Percentiles rank a stretch among this genome's conserved stretches.
Conservation (phyloP, 35 echinoderm and acorn worm genomes). For the Acanthaster planci region DNA sequence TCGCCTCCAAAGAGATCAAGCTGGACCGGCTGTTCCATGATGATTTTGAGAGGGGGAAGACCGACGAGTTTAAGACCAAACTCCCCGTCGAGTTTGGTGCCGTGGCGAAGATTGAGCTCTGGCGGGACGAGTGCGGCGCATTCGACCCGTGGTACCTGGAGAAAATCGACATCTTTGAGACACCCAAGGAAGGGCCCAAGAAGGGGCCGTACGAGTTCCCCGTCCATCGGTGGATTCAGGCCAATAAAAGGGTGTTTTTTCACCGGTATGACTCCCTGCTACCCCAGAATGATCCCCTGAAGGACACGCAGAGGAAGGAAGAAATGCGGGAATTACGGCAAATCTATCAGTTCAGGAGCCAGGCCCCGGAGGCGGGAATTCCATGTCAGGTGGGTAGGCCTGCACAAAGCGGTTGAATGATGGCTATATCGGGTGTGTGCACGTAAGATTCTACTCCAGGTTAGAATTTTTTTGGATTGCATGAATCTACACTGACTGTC, state of each 20-base stretch:
- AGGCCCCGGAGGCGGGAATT: too few relatives aligned
- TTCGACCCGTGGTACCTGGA: constrained; percentile 76
- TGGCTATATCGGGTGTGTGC: too few relatives aligned
- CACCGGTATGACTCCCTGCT: constrained; percentile 44
- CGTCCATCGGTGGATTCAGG: constrained; percentile 63
- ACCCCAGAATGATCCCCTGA: constrained; percentile 44
- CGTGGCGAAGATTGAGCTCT: constrained; percentile 58
- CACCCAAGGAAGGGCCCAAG: neutral
- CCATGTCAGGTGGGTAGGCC: too few relatives aligned
- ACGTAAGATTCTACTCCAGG: too few relatives aligned
- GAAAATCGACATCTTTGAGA: constrained; percentile 35
- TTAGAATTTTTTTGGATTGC: too few relatives aligned
- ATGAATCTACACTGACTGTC: too few relatives aligned
- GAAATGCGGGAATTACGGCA: constrained; percentile 42
- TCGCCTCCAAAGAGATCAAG: constrained; percentile 34
- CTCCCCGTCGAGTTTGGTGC: constrained; percentile 45
- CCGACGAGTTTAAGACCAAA: constrained; percentile 32
- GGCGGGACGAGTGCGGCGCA: constrained; percentile 51
- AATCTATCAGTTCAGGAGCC: constrained; percentile 10
- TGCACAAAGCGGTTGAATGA: too few relatives aligned
- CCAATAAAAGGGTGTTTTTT: constrained; percentile 16
- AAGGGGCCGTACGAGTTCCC: constrained; percentile 53
- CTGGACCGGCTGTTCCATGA: constrained; percentile 45
- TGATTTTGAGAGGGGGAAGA: constrained; percentile 62
- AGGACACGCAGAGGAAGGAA: constrained; percentile 21